Evolutionary conservation across 2,113 vertebrate genomes (phyloP), one percentile per base, ranked within the genome.

Genomic region (Ammodytes marinus): DNA sequence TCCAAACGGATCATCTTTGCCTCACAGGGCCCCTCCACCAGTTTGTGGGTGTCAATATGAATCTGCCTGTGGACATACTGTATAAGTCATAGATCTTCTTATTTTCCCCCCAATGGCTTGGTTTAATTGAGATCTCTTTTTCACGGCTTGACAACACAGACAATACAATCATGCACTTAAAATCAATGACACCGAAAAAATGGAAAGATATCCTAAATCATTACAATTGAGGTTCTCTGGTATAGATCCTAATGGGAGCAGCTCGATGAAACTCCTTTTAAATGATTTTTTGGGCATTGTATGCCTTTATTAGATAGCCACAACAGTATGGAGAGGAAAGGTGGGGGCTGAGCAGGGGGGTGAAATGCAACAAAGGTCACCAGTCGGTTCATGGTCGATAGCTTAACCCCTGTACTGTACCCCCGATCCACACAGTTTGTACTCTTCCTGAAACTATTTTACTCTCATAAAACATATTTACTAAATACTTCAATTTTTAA

Each of bases 1-100:
- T 85, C 80, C 80, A 90, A 81, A 63, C 73, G 68, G 86, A 89
- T 84, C 88, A 71, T 60, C 87, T 77, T 65, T 70, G 69, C 72
- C 74, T 66, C 70, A 27, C 71, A 19, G 84, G 77, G 80, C 73
- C 81, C 77, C 90, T 49, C 47, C 35, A 6, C 49, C 60, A 47
- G 63, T 69, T 40, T 80, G 50, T 43, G n/a, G 68, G 54, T 47
- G 64, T 79, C 69, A 45, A n/a, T 40, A 66, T 74, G 73, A 43
- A 79, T 74, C 71, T 52, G 40, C 46, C 53, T 70, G 47, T 13
- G 53, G 61, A 8, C 58, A 19, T 63, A 77, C 66, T 40, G 66
- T 53, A 11, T 1, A 40, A 14, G 10, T 68, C 35, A 27, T 42
- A 45, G 43, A 59, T 58, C 12, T n/a, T 10, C 67, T 82, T 55